A percentile compares a stretch with the other conserved stretches of the same genome.
Conservation (phyloP, 2,797 vertebrate genomes). For the Galago senegalensis region DNA sequence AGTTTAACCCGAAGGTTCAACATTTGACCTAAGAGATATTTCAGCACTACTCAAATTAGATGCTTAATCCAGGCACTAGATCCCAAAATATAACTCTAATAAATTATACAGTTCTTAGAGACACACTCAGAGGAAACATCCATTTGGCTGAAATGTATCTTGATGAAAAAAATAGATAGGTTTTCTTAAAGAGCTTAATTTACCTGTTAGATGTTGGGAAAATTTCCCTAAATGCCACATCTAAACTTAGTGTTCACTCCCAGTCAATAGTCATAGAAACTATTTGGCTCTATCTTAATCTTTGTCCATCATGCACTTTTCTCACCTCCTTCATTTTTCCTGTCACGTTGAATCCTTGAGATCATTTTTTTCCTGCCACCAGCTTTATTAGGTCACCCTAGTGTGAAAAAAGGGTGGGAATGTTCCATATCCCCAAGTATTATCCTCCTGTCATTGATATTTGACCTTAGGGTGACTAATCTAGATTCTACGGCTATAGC, state of each 20-base stretch:
- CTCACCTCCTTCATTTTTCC: not conserved
- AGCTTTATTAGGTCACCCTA: not conserved
- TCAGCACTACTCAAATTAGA: not conserved
- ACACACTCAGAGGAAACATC: not conserved
- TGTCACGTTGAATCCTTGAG: not conserved
- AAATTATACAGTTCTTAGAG: not conserved
- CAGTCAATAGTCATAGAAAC: not conserved
- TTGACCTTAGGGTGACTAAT: not conserved
- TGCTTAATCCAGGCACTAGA: not conserved
- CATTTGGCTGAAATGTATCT: not conserved
- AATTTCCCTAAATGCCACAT: not conserved
- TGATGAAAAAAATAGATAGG: not conserved
- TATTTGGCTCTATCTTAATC: not conserved
- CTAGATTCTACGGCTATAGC: not conserved
- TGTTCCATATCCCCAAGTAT: not conserved
- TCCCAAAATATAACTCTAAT: not conserved
- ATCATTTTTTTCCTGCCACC: not conserved
- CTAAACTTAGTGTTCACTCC: not conserved
- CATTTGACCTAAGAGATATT: not conserved
- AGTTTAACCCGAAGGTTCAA: not conserved
- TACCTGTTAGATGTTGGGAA: not conserved
- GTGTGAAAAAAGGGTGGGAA: not conserved
- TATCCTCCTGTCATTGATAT: not conserved
- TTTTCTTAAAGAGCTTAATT: not conserved
- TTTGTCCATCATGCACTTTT: not conserved